Conservation (phyloP, 2,113 vertebrate species). For the Phaethornis superciliosus region DNA sequence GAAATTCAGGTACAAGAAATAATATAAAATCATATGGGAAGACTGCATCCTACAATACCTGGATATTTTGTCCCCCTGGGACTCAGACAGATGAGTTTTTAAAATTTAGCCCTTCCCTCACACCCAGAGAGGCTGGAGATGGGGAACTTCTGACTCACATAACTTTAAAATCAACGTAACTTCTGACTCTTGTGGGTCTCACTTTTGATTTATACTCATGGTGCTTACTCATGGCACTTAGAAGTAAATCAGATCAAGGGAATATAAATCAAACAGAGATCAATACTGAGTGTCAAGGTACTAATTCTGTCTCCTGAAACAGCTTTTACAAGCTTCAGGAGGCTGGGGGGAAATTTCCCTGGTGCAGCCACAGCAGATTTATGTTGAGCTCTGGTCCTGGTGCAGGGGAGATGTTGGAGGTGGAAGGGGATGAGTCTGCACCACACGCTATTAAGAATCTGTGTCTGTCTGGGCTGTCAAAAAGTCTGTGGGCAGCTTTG, state of each 20-base stretch:
- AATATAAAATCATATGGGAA: not conserved
- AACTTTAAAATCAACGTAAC: not conserved
- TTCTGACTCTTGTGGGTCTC: slow-evolving; percentile 40
- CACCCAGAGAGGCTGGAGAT: not conserved
- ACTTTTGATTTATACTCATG: slow-evolving; percentile 62
- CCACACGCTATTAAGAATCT: slow-evolving; percentile 13
- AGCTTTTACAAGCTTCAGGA: slow-evolving; percentile 22
- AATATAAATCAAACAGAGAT: slow-evolving; percentile 57
- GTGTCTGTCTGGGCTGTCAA: slow-evolving; percentile 59
- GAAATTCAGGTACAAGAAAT: not conserved
- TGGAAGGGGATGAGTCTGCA: slow-evolving; percentile 22
- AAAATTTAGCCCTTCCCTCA: not conserved
- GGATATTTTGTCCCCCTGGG: not conserved
- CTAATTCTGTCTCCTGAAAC: slow-evolving; percentile 52
- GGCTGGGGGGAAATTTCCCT: not conserved
- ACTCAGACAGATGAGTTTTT: not conserved
- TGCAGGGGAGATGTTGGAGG: slow-evolving; percentile 35
- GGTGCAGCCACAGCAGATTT: not conserved
- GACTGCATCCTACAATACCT: not conserved
- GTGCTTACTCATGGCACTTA: not conserved
- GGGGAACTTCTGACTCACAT: slow-evolving; percentile 11
- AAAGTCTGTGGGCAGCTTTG: slow-evolving; percentile 37
- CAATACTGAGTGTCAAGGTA: slow-evolving; percentile 55
- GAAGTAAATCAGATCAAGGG: slow-evolving; percentile 56
- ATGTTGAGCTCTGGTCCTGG: slow-evolving; percentile 29